phyloP scores from a whole-genome alignment of 1,140 invertebrate genomes.

The Drosophila obscura region DNA sequence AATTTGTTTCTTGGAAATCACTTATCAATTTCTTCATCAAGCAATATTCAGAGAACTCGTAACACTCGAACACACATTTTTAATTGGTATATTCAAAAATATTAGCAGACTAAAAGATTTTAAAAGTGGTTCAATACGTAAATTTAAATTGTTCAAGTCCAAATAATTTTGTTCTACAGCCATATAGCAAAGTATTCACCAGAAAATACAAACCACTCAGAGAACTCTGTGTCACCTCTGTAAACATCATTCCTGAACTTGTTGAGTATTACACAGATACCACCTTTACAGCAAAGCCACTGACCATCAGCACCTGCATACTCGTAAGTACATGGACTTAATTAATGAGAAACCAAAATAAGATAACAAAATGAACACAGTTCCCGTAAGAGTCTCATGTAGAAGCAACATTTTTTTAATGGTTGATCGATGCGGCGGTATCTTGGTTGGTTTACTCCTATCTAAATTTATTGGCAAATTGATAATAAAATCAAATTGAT shows the following conservation, averaged over 20 bases:
- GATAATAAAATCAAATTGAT: conserved; percentile 55
- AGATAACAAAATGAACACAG: conserved; percentile 14
- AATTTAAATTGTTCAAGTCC: too few species aligned
- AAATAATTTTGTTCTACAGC: neutral
- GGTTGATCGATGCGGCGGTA: conserved; percentile 13
- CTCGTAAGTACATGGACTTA: conserved; percentile 1
- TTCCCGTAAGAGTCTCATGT: conserved; percentile 1
- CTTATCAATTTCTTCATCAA: too few species aligned
- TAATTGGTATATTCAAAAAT: too few species aligned
- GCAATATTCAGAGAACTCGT: too few species aligned
- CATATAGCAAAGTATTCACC: too few species aligned
- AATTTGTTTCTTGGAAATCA: neutral
- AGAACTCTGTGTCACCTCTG: too few species aligned
- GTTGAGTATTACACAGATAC: neutral
- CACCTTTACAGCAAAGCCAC: conserved; percentile 16
- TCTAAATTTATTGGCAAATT: conserved; percentile 49
- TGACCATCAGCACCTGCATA: conserved; percentile 5
- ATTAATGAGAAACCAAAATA: conserved; percentile 19
- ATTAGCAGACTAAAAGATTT: too few species aligned
- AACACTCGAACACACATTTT: too few species aligned
- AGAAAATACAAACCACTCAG: too few species aligned
- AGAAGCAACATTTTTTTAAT: conserved; percentile 1
- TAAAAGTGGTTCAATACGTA: neutral
- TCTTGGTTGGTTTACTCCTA: conserved; percentile 10
- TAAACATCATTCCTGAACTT: too few species aligned